phyloP scores from a whole-genome alignment of 2,797 vertebrate genomes.

The Gambusia yucatana region DNA sequence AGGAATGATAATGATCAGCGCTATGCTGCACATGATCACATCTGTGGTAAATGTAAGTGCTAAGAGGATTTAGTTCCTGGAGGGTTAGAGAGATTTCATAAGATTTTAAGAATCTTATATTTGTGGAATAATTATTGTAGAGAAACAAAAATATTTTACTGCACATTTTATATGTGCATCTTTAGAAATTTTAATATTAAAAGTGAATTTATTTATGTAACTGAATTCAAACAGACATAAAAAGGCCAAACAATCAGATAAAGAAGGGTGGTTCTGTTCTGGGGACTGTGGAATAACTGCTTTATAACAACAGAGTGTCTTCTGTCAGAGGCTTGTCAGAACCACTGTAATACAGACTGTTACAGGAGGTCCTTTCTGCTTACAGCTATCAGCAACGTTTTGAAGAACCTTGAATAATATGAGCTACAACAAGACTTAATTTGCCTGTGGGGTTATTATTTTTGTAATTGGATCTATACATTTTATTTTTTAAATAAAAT shows the following conservation, averaged over 20 bases:
- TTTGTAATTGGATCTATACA: neutral
- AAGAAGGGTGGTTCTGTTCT: neutral
- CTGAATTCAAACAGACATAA: neutral
- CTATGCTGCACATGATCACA: constrained; percentile 62
- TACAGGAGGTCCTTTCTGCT: neutral
- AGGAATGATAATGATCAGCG: constrained; percentile 77
- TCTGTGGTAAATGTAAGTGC: constrained; percentile 40
- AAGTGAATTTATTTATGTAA: neutral
- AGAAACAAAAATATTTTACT: neutral
- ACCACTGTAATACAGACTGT: neutral
- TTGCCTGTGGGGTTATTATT: neutral
- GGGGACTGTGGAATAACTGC: neutral
- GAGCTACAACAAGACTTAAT: neutral
- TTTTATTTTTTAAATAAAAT: neutral
- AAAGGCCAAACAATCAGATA: neutral
- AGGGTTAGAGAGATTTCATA: constrained; percentile 48
- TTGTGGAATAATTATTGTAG: neutral
- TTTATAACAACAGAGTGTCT: neutral
- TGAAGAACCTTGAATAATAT: neutral
- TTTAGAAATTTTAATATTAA: neutral
- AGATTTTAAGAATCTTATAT: constrained; percentile 37
- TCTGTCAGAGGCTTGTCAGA: too few relatives aligned
- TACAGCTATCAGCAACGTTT: neutral
- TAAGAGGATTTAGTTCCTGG: constrained; percentile 44
- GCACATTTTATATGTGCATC: neutral